Conservation (phyloP, 2,797 vertebrate species). For the Onychomys torridus region DNA sequence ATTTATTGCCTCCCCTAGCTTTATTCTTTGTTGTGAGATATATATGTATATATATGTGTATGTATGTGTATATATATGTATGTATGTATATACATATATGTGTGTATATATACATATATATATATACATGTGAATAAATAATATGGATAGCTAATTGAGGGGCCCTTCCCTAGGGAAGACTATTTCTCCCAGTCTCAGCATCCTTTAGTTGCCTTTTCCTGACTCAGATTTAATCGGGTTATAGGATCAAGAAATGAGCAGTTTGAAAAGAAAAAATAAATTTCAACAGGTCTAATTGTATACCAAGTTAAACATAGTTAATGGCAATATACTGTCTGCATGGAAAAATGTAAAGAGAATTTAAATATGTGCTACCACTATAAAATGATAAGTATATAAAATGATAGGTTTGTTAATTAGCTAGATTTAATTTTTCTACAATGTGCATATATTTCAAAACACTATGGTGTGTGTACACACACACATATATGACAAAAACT, state of each 20-base stretch:
- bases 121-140: neutral
- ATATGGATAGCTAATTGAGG: neutral
- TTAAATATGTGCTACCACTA: neutral
- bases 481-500: neutral
- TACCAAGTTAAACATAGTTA: neutral
- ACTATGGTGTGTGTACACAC: neutral
- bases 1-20: neutral
- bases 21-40: too few relatives aligned
- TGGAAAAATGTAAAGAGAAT: neutral
- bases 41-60: neutral
- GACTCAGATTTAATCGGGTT: neutral
- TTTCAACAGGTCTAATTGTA: neutral
- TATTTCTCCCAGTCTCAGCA: neutral
- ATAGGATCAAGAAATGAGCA: conserved; percentile 32
- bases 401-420: neutral
- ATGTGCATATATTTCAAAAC: neutral
- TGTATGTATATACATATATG: neutral
- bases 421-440: neutral
- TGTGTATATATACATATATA: neutral
- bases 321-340: neutral
- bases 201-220: neutral
- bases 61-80: neutral
- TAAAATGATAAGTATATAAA: neutral
- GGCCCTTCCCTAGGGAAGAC: neutral
- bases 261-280: neutral